phyloP scores from a whole-genome alignment of 2,797 vertebrate species.

The Schizothorax lantsangensis region DNA sequence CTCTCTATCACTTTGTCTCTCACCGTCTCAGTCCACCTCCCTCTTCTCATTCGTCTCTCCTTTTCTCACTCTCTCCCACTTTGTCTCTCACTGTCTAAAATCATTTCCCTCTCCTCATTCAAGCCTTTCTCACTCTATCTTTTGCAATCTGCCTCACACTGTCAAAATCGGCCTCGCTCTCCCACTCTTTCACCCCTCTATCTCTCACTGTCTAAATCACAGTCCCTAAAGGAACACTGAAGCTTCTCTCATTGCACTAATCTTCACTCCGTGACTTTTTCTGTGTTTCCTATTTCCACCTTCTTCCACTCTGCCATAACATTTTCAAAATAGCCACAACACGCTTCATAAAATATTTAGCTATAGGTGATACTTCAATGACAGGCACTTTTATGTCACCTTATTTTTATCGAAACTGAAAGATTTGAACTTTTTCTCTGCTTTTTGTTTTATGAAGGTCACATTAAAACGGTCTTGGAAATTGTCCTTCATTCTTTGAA shows the following conservation, averaged over 20 bases:
- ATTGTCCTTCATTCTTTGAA: not conserved
- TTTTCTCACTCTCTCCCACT: slow-evolving; percentile 31
- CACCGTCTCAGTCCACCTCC: slow-evolving; percentile 13
- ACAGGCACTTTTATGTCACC: not conserved
- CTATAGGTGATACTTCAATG: not conserved
- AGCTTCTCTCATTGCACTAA: slow-evolving; percentile 22
- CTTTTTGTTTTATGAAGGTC: not conserved
- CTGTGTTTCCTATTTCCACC: not conserved
- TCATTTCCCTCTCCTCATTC: slow-evolving; percentile 48
- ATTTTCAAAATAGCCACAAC: not conserved
- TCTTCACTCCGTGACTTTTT: not conserved
- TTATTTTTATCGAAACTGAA: not conserved
- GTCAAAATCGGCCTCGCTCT: slow-evolving; percentile 15
- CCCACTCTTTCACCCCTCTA: slow-evolving; percentile 31
- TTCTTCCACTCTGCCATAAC: not conserved
- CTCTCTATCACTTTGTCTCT: slow-evolving; percentile 16
- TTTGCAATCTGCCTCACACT: slow-evolving; percentile 32
- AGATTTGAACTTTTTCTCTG: not conserved
- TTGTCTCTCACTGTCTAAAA: slow-evolving; percentile 17
- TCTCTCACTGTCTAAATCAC: slow-evolving; percentile 35
- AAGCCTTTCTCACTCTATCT: slow-evolving; percentile 23
- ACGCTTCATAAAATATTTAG: not conserved
- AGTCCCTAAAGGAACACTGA: slow-evolving; percentile 6
- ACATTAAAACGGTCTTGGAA: not conserved
- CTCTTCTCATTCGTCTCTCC: slow-evolving; percentile 47